Percentiles rank a stretch among this genome's conserved stretches.
Conservation (phyloP, 2,888 invertebrate genomes). For the Aphelenchoides bicaudatus region DNA sequence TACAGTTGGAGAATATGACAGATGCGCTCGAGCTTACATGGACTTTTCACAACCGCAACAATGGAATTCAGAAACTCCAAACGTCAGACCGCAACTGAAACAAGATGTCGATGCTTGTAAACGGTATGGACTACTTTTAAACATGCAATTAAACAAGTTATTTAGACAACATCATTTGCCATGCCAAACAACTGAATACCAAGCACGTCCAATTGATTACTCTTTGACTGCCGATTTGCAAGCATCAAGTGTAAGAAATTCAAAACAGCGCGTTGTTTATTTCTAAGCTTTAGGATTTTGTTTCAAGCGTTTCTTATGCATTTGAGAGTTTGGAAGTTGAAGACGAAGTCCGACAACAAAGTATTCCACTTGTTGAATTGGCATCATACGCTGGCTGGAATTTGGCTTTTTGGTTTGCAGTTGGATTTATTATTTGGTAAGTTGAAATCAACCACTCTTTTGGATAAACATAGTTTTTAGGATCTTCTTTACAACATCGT, state of each 20-base stretch:
- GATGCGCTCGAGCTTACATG: slow-evolving; percentile 44
- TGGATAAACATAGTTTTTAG: too few relatives aligned
- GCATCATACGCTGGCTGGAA: slow-evolving; percentile 51
- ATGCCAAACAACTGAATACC: slow-evolving; percentile 42
- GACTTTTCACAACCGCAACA: slow-evolving; percentile 24
- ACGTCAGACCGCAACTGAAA: slow-evolving; percentile 29
- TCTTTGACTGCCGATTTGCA: slow-evolving; percentile 29
- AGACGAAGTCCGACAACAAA: slow-evolving; percentile 38
- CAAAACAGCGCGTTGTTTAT: background rate
- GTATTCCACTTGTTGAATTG: too few relatives aligned
- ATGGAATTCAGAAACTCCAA: slow-evolving; percentile 12
- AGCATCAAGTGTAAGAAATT: background rate
- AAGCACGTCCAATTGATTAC: slow-evolving; percentile 41
- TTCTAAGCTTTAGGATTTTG: slow-evolving; percentile 41
- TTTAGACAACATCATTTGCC: slow-evolving; percentile 24
- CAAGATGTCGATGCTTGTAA: slow-evolving; percentile 38
- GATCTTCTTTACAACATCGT: slow-evolving; percentile 3
- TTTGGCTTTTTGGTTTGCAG: slow-evolving; percentile 51
- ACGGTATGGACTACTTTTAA: slow-evolving; percentile 21
- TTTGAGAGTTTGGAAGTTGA: slow-evolving; percentile 42
- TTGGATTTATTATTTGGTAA: slow-evolving; percentile 51
- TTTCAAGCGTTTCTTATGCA: slow-evolving; percentile 45
- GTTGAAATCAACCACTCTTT: too few relatives aligned
- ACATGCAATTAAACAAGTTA: slow-evolving; percentile 10
- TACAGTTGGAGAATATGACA: slow-evolving; percentile 45